A percentile compares a stretch with the other conserved stretches of the same genome.
Conservation (phyloP, 2,888 invertebrate species). For the Tetheella fluctuosa region DNA sequence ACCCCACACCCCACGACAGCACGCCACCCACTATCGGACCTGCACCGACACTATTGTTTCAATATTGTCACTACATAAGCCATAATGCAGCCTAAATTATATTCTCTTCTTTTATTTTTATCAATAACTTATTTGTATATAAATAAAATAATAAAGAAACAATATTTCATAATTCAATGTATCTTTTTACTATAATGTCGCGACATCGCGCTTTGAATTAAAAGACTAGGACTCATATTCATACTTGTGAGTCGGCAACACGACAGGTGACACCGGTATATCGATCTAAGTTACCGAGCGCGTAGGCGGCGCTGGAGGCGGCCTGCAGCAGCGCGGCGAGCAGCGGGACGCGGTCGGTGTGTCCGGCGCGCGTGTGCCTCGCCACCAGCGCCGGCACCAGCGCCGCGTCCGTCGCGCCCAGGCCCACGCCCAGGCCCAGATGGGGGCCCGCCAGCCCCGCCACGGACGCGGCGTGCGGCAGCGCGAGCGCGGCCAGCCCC, state of each 20-base stretch:
- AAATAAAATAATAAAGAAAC: no score
- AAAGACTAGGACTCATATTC: no score
- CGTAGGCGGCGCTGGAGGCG: conserved; percentile 68
- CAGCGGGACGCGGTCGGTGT: conserved; percentile 42
- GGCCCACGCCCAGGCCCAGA: conserved; percentile 67
- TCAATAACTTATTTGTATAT: no score
- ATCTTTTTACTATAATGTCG: no score
- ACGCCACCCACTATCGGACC: conserved; percentile 68
- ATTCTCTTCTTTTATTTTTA: no score
- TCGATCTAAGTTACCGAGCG: no score
- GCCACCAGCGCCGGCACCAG: conserved; percentile 69
- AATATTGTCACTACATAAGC: no score
- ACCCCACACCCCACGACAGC: conserved; percentile 59
- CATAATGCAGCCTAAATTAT: no score
- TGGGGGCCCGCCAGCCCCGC: conserved; percentile 62
- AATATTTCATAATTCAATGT: no score
- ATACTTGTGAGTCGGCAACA: no score
- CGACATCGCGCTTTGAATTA: no score
- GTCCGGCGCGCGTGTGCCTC: conserved; percentile 40
- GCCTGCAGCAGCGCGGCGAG: conserved; percentile 70
- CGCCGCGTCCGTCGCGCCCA: conserved; percentile 71
- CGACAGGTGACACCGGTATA: no score
- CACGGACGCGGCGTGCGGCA: conserved; percentile 54
- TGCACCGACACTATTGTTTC: conserved; percentile 17
- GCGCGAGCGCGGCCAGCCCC: conserved; percentile 58